phyloP scores from a whole-genome alignment of 2,888 invertebrate genomes.

The Drosophila stalkeri region DNA sequence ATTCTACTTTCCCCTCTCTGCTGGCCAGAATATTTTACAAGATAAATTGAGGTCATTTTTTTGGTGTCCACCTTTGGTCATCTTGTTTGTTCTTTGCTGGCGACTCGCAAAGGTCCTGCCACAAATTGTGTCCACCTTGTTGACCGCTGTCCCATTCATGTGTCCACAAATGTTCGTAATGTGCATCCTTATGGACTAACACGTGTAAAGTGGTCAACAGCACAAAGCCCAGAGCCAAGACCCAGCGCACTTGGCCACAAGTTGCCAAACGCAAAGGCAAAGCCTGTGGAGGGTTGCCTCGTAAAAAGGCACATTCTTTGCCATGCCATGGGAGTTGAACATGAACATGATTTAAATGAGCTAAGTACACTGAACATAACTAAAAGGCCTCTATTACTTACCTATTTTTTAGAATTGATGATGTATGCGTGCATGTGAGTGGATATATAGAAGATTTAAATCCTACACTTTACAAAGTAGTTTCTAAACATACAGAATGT shows the following conservation, averaged over 20 bases:
- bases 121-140: constrained; percentile 76
- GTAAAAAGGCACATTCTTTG: constrained; percentile 16
- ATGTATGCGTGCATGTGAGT: neutral
- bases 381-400: neutral
- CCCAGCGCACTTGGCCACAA: constrained; percentile 20
- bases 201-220: constrained; percentile 73
- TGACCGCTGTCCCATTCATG: constrained; percentile 70
- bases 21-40: constrained; percentile 62
- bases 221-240: constrained; percentile 33
- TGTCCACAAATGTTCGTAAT: constrained; percentile 83
- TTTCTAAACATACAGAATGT: no score
- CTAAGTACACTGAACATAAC: constrained; percentile 28
- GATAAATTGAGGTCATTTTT: constrained; percentile 85
- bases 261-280: neutral
- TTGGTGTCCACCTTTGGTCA: constrained; percentile 68
- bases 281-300: constrained; percentile 10
- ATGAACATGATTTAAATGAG: constrained; percentile 56
- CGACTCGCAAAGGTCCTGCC: constrained; percentile 60
- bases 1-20: neutral
- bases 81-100: constrained; percentile 47
- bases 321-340: constrained; percentile 13
- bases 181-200: constrained; percentile 79
- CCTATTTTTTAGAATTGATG: neutral
- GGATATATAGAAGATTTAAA: no score
- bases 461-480: no score